Evolutionary conservation across 1,140 invertebrate genomes (phyloP).

Genomic region (Spodoptera frugiperda): DNA sequence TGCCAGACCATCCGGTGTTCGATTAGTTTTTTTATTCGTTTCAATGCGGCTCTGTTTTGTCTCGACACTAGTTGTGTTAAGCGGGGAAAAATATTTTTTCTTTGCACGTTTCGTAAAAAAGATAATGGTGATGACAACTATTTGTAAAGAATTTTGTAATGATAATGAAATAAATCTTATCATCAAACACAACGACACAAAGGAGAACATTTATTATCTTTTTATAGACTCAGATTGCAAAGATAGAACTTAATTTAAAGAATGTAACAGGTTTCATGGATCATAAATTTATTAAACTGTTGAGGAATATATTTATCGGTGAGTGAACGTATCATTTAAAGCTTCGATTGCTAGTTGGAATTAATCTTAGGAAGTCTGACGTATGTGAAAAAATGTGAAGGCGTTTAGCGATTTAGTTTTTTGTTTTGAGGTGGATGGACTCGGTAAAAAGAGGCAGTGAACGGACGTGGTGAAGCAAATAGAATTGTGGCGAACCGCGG

Average conservation of each 20-base stretch:
- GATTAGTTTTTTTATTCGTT: conserved; percentile 40
- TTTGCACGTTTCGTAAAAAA: too few species aligned
- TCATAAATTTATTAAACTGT: conserved; percentile 5
- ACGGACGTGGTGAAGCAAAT: conserved; percentile 1
- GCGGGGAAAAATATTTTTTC: not conserved
- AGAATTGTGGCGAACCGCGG: conserved; percentile 22
- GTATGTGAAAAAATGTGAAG: conserved; percentile 15
- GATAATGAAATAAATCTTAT: too few species aligned
- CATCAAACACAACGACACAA: too few species aligned
- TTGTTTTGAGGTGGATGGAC: conserved; percentile 17
- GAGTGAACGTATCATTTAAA: conserved; percentile 24
- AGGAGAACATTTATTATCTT: too few species aligned
- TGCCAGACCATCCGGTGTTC: conserved; percentile 42
- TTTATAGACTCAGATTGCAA: not conserved
- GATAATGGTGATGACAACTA: too few species aligned
- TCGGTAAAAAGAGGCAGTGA: conserved; percentile 13
- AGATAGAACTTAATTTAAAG: not conserved
- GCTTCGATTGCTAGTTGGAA: conserved; percentile 2
- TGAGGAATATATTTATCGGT: not conserved
- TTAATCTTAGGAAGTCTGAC: not conserved
- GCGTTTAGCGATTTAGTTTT: conserved; percentile 30
- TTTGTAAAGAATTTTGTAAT: too few species aligned
- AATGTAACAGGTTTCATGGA: conserved; percentile 4
- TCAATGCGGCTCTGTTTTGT: conserved; percentile 8
- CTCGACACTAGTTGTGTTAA: not conserved